These are phyloP conservation scores for Serrognathus titanus DNA, from an alignment of 2,888 invertebrate species.

Conservation along the genomic window DNA sequence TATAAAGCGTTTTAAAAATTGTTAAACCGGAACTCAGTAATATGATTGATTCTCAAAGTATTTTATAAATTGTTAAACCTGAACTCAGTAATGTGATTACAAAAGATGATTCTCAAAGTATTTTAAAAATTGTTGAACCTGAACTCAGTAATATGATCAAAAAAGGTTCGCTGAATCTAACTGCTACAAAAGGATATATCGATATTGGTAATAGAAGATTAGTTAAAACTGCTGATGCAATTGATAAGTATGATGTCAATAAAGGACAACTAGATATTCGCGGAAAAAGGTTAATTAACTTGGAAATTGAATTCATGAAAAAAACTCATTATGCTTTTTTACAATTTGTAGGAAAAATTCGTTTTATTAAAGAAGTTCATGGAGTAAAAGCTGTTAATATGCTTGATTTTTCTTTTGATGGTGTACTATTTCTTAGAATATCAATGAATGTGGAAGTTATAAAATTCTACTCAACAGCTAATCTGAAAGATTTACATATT, in stretches of 20 bases:
- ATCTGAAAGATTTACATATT: neutral
- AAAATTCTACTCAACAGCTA: neutral
- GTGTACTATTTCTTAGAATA: neutral
- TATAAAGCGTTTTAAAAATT: neutral
- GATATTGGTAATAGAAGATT: too few species aligned
- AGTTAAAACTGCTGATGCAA: too few species aligned
- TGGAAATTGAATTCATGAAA: too few species aligned
- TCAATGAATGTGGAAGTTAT: neutral
- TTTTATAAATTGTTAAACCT: neutral
- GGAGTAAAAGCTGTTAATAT: too few species aligned
- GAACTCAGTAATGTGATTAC: neutral
- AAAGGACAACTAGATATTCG: too few species aligned
- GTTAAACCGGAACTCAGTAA: neutral
- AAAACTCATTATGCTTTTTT: too few species aligned
- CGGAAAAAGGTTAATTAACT: too few species aligned
- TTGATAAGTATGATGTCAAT: too few species aligned
- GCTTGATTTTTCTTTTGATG: neutral
- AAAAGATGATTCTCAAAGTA: neutral
- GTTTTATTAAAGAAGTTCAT: too few species aligned
- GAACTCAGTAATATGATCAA: neutral
- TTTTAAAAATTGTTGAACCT: neutral
- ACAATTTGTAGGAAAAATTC: too few species aligned
- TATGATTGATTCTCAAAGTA: neutral
- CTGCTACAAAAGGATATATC: neutral
- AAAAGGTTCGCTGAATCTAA: neutral